A percentile compares a stretch with the other conserved stretches of the same genome.
phyloP scores from a whole-genome alignment of 1,140 invertebrate genomes.

The Apis florea region DNA sequence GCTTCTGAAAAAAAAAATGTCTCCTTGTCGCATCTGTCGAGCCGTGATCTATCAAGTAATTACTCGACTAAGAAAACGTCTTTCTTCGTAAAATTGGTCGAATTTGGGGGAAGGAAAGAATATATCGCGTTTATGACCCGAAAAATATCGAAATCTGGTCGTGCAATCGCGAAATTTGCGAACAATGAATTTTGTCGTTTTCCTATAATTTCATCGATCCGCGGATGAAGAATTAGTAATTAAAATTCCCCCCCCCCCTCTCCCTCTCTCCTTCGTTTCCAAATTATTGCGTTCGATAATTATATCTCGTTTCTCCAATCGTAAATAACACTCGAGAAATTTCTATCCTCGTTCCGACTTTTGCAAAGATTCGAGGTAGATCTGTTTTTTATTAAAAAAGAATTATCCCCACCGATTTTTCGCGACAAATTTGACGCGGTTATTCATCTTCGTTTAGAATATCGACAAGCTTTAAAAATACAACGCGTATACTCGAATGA shows the following conservation, averaged over 20 bases:
- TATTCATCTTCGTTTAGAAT: conserved; percentile 9
- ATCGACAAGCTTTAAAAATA: background rate
- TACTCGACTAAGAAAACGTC: background rate
- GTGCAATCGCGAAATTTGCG: background rate
- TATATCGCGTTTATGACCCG: background rate
- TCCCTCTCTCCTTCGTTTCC: too few species aligned
- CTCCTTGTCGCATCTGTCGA: background rate
- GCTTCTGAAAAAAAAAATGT: too few species aligned
- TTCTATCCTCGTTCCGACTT: background rate
- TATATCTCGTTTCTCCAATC: too few species aligned
- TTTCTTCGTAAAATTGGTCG: background rate
- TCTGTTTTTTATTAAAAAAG: background rate
- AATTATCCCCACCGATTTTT: conserved; percentile 2
- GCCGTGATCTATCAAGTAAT: background rate
- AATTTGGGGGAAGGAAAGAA: background rate
- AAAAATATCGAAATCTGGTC: background rate
- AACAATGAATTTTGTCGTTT: background rate
- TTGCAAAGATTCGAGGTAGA: background rate
- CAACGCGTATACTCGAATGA: background rate
- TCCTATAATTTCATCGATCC: background rate
- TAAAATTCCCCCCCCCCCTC: background rate
- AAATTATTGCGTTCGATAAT: too few species aligned
- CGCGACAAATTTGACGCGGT: background rate
- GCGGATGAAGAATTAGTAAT: background rate
- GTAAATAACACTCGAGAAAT: background rate